Percentiles rank a stretch among this genome's conserved stretches.
Evolutionary conservation across 2,113 vertebrate genomes (phyloP).

Genomic region (Callorhinus ursinus): DNA sequence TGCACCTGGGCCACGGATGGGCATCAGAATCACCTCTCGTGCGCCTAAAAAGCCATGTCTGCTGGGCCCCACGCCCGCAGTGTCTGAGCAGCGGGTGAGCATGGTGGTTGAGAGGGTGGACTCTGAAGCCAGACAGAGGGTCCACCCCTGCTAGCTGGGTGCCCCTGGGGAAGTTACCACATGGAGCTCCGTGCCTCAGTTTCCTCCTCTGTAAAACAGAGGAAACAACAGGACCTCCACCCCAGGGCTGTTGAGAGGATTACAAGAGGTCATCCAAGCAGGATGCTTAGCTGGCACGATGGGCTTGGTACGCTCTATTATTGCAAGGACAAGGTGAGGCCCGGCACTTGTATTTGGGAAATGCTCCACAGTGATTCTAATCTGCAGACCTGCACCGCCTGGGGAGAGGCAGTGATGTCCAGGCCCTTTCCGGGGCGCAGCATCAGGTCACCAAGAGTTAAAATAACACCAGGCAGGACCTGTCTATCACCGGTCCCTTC

Average conservation of each 20-base stretch:
- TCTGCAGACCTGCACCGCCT: not conserved
- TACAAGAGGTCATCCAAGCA: not conserved
- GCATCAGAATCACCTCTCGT: not conserved
- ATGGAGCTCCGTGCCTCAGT: not conserved
- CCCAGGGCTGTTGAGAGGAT: not conserved
- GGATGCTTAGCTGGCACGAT: accelerated
- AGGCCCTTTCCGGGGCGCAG: not conserved
- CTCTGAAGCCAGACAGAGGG: not conserved
- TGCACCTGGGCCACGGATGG: not conserved
- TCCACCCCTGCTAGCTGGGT: accelerated
- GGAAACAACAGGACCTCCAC: no score
- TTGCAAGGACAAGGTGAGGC: accelerated
- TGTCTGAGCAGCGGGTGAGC: not conserved
- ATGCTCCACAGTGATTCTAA: not conserved
- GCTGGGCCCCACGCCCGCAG: not conserved
- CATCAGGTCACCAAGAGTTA: not conserved
- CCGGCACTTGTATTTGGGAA: not conserved
- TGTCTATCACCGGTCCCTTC: not conserved
- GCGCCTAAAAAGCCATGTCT: not conserved
- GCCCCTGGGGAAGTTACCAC: not conserved
- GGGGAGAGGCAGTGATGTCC: not conserved
- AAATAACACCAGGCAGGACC: not conserved
- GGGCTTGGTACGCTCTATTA: not conserved
- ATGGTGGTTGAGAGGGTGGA: accelerated
- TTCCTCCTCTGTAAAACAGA: not conserved